Conservation (phyloP, 2,797 vertebrate species). For the Champsocephalus esox region DNA sequence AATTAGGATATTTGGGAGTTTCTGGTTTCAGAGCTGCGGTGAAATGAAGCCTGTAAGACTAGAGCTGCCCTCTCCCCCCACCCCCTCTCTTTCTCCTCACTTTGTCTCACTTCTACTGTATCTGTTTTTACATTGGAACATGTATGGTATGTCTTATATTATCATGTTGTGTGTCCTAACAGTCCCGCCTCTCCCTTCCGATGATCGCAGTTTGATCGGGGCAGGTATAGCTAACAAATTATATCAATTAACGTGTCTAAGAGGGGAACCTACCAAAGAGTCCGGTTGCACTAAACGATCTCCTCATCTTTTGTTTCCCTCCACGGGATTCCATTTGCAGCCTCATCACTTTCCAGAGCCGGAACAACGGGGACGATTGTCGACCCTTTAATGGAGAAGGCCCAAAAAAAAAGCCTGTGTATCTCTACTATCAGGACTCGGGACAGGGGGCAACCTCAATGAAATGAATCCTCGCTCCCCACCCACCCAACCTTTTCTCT, state of each 20-base stretch:
- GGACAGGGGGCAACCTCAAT: constrained; percentile 67
- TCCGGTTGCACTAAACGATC: constrained; percentile 94
- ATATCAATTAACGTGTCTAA: constrained; percentile 96
- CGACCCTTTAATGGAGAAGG: constrained; percentile 82
- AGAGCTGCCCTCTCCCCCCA: constrained; percentile 84
- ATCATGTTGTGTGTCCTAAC: neutral
- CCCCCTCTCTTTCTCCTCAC: constrained; percentile 29
- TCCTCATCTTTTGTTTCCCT: constrained; percentile 91
- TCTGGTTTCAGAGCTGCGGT: constrained; percentile 89
- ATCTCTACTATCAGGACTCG: constrained; percentile 88
- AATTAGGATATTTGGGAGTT: constrained; percentile 93
- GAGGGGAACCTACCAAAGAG: constrained; percentile 91
- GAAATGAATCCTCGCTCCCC: constrained; percentile 78
- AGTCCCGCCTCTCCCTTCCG: constrained; percentile 25
- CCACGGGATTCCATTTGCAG: constrained; percentile 85
- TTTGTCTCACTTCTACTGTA: constrained; percentile 34
- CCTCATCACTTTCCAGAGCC: constrained; percentile 79
- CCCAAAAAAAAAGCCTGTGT: constrained; percentile 89
- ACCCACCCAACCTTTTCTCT: constrained; percentile 30
- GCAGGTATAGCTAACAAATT: constrained; percentile 96
- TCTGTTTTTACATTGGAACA: too few species aligned
- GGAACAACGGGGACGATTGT: constrained; percentile 89
- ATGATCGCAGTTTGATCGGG: constrained; percentile 91
- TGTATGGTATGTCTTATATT: neutral
- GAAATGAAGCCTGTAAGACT: constrained; percentile 92